These are phyloP conservation scores for Sebastes cheni DNA, from an alignment of 2,797 vertebrate species.

Conservation along the genomic window DNA sequence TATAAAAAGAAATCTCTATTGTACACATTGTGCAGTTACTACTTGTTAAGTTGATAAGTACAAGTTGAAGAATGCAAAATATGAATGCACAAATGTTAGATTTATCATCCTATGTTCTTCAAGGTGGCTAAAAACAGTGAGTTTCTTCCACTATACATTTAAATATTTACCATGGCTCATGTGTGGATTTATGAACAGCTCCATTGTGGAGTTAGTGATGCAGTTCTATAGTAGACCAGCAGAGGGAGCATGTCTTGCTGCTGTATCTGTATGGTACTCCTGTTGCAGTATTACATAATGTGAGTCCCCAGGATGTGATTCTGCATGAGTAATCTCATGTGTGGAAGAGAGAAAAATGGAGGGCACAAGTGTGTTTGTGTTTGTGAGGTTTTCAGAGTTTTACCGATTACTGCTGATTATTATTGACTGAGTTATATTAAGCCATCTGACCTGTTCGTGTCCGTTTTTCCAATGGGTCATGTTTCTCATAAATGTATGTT, in stretches of 20 bases:
- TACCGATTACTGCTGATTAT: background rate
- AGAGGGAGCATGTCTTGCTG: conserved; percentile 55
- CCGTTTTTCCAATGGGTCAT: background rate
- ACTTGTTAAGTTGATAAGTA: background rate
- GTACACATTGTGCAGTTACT: background rate
- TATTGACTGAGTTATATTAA: background rate
- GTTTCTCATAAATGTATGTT: background rate
- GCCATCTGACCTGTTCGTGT: background rate
- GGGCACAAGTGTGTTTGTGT: background rate
- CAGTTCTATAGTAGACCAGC: conserved; percentile 37
- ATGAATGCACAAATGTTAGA: background rate
- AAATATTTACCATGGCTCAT: background rate
- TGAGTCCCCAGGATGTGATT: conserved; percentile 36
- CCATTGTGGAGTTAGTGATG: conserved; percentile 4
- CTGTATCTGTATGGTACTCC: conserved; percentile 16
- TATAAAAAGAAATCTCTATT: background rate
- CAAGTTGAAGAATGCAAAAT: background rate
- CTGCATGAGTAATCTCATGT: conserved; percentile 54
- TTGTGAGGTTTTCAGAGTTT: background rate
- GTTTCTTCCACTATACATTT: background rate
- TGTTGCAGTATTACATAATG: conserved; percentile 71
- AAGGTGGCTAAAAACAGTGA: background rate
- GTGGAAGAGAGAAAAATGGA: conserved; percentile 4
- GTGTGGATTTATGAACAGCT: background rate
- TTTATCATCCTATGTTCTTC: background rate